Evolutionary conservation across 2,797 vertebrate species (phyloP).

Genomic region (Cyclura pinguis): DNA sequence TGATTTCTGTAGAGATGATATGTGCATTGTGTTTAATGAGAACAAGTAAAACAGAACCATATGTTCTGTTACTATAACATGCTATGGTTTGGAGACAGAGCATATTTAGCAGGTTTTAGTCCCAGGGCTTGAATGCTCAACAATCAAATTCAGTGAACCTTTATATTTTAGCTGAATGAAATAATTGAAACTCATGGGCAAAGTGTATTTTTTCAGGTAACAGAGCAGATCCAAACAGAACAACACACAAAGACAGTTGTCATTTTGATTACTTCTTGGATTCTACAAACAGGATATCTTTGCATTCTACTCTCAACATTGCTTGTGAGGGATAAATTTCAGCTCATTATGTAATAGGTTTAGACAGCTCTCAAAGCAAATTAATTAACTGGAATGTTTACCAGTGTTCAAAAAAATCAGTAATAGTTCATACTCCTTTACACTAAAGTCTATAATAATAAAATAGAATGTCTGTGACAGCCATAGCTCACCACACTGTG

Average conservation of each 20-base stretch:
- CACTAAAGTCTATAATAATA: no score
- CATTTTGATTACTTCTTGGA: neutral
- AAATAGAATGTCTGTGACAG: no score
- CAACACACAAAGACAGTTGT: neutral
- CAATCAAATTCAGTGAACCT: constrained; percentile 37
- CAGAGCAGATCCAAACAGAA: constrained; percentile 12
- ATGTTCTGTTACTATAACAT: constrained; percentile 11
- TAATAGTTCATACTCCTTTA: no score
- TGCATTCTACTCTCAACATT: constrained; percentile 50
- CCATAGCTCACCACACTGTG: no score
- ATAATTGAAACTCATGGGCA: constrained; percentile 1
- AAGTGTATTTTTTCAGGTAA: neutral
- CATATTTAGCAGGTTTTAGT: neutral
- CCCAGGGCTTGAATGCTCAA: rapidly evolving
- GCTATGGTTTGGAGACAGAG: constrained; percentile 14
- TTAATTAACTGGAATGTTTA: constrained; percentile 56
- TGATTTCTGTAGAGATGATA: rapidly evolving
- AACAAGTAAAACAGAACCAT: neutral
- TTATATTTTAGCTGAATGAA: constrained; percentile 35
- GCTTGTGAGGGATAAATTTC: constrained; percentile 46
- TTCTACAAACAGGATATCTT: constrained; percentile 52
- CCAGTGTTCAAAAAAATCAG: constrained; percentile 48
- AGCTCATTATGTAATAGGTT: constrained; percentile 36
- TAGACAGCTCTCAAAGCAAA: constrained; percentile 14
- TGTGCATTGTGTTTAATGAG: constrained; percentile 19